Conservation (phyloP, 2,113 vertebrate genomes). For the Stomatorhinus ivindoensis region DNA sequence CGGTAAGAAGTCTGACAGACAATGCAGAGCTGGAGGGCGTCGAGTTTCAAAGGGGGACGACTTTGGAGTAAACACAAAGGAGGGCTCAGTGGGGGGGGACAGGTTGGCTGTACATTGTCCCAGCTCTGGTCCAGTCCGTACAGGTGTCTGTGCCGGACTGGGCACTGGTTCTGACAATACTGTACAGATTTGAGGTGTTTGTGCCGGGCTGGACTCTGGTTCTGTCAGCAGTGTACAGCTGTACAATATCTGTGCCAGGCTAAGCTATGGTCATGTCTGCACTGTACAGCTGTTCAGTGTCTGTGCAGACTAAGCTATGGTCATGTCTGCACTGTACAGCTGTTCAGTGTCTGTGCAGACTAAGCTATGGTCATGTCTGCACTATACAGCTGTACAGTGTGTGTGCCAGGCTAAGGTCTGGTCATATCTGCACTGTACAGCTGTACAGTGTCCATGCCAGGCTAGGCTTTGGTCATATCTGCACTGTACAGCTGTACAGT, state of each 20-base stretch:
- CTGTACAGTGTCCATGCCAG: neutral
- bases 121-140: neutral
- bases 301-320: neutral
- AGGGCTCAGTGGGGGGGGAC: neutral
- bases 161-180: neutral
- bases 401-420: neutral
- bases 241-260: neutral
- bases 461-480: neutral
- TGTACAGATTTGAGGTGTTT: neutral
- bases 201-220: neutral
- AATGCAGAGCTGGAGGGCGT: slow-evolving; percentile 20
- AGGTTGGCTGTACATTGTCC: neutral
- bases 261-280: neutral
- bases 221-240: neutral
- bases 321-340: neutral
- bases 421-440: neutral
- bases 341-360: neutral
- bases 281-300: neutral
- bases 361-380: neutral
- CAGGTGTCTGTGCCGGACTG: neutral
- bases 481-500: neutral
- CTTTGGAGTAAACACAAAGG: slow-evolving; percentile 41
- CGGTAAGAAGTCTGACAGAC: neutral
- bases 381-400: neutral
- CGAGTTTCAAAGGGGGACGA: slow-evolving; percentile 46